These are phyloP conservation scores for Climacteris rufus DNA, from an alignment of 2,113 vertebrate species.

Conservation along the genomic window DNA sequence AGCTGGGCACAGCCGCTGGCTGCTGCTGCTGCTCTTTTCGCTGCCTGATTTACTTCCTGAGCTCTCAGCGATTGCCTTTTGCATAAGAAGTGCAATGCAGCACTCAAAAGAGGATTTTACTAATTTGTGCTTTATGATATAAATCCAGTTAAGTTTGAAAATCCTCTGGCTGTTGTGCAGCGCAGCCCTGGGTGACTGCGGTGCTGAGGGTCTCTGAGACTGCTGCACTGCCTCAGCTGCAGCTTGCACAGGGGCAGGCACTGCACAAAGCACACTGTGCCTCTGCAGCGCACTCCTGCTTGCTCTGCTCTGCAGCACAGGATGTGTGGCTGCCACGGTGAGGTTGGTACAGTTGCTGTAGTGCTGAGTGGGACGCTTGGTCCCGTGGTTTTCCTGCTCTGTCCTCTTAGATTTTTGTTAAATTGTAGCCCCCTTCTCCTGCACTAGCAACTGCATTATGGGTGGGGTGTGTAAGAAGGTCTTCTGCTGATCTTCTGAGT, in stretches of 20 bases:
- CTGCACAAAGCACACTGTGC: accelerated
- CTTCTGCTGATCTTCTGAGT: neutral
- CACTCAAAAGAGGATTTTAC: neutral
- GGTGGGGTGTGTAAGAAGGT: neutral
- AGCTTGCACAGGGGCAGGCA: accelerated
- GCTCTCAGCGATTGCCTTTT: neutral
- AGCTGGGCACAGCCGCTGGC: neutral
- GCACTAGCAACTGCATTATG: neutral
- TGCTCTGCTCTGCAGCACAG: accelerated
- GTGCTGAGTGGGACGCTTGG: neutral
- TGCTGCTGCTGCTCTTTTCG: neutral
- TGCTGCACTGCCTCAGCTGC: neutral
- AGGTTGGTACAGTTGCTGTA: neutral
- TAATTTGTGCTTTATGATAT: neutral
- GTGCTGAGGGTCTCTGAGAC: neutral
- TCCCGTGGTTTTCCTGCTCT: neutral
- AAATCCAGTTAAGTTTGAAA: neutral
- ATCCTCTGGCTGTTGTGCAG: neutral
- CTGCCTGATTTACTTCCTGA: neutral
- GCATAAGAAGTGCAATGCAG: too few species aligned
- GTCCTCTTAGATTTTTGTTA: neutral
- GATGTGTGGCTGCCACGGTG: neutral
- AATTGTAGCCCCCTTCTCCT: neutral
- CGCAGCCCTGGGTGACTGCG: too few species aligned
- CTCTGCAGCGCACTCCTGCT: neutral